A percentile compares a stretch with the other conserved stretches of the same genome.
phyloP scores from a whole-genome alignment of 2,113 vertebrate genomes.

The Entelurus aequoreus region DNA sequence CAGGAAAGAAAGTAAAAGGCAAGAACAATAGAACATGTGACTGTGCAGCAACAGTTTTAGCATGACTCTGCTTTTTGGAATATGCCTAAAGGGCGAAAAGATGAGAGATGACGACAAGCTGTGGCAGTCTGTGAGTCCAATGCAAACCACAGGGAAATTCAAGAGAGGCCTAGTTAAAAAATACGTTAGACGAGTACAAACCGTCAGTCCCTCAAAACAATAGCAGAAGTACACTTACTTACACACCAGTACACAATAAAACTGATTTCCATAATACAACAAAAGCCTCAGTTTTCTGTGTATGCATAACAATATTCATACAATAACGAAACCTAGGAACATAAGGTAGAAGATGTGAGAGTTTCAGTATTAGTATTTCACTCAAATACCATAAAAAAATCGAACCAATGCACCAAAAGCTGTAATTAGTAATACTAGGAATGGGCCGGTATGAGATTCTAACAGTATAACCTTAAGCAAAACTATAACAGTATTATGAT shows the following conservation, averaged over 20 bases:
- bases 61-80: constrained; percentile 41
- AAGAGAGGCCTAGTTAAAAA: constrained; percentile 59
- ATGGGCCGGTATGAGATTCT: too few relatives aligned
- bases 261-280: constrained; percentile 23
- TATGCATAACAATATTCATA: constrained; percentile 44
- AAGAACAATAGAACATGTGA: constrained; percentile 16
- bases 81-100: constrained; percentile 9
- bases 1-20: constrained; percentile 12
- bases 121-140: constrained; percentile 40
- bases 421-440: constrained; percentile 22
- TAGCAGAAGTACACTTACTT: constrained; percentile 8
- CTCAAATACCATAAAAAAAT: constrained; percentile 35
- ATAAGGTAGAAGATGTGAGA: constrained; percentile 38
- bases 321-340: constrained; percentile 21
- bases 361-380: constrained; percentile 29
- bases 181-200: constrained; percentile 41
- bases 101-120: constrained; percentile 42
- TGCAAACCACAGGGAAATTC: constrained; percentile 53
- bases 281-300: constrained; percentile 20
- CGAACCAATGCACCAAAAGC: constrained; percentile 34
- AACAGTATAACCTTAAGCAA: too few relatives aligned
- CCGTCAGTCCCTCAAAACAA: constrained; percentile 47
- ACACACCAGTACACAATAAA: constrained; percentile 1
- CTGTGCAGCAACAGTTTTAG: constrained; percentile 35
- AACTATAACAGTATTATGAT: too few relatives aligned